Percentiles rank a stretch among this genome's conserved stretches.
Evolutionary conservation across 2,797 vertebrate genomes (phyloP).

Genomic region (Distichodus sexfasciatus): DNA sequence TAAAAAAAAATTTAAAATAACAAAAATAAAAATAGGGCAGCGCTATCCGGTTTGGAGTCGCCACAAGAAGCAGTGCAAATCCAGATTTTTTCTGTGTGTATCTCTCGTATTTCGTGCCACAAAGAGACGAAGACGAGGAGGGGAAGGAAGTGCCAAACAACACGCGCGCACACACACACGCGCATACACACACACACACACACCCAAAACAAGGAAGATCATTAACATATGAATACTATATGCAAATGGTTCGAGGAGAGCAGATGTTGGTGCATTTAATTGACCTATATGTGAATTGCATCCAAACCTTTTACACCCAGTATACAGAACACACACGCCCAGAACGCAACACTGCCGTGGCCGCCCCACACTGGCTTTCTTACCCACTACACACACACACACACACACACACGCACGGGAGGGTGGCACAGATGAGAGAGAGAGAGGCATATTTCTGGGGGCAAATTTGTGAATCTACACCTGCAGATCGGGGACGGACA

Average conservation of each 20-base stretch:
- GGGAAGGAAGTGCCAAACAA: slow-evolving; percentile 71
- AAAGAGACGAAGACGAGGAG: slow-evolving; percentile 71
- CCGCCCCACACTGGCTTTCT: slow-evolving; percentile 69
- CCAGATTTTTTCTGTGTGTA: slow-evolving; percentile 84
- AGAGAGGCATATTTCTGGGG: too few relatives aligned
- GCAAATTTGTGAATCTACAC: too few relatives aligned
- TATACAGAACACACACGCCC: slow-evolving; percentile 92
- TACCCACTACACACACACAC: too few relatives aligned
- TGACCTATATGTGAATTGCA: slow-evolving; percentile 99
- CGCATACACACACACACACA: slow-evolving; percentile 30
- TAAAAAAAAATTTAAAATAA: too few relatives aligned
- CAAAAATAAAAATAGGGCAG: slow-evolving; percentile 82
- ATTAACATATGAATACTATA: slow-evolving; percentile 99
- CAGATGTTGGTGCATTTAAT: slow-evolving; percentile 99
- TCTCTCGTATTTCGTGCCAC: slow-evolving; percentile 68
- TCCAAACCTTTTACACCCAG: slow-evolving; percentile 97
- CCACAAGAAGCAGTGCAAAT: slow-evolving; percentile 75
- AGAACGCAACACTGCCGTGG: slow-evolving; percentile 78
- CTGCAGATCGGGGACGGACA: too few relatives aligned
- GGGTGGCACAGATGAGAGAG: not conserved
- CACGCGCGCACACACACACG: slow-evolving; percentile 47
- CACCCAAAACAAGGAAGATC: slow-evolving; percentile 84
- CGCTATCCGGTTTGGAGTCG: slow-evolving; percentile 59
- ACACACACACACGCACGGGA: too few relatives aligned
- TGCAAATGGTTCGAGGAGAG: slow-evolving; percentile 98